Evolutionary conservation across 2,113 vertebrate species (phyloP).

Genomic region (Xiphias gladius): DNA sequence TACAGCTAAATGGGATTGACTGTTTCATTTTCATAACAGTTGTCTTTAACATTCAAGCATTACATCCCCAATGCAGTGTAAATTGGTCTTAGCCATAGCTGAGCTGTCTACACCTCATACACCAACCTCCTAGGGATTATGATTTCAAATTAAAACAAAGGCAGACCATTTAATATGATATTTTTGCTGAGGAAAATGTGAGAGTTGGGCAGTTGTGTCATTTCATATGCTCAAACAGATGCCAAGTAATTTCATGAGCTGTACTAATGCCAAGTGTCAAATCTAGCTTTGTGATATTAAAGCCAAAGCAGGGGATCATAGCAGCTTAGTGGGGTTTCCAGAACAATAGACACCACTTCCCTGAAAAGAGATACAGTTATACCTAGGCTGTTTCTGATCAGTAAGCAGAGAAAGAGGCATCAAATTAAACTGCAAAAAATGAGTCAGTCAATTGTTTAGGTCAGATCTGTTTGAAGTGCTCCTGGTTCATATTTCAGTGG

Average conservation of each 20-base stretch:
- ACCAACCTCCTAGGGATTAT: background rate
- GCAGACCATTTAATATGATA: background rate
- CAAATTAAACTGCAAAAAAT: background rate
- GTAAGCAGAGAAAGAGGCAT: background rate
- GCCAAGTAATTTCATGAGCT: conserved; percentile 4
- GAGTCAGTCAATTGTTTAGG: background rate
- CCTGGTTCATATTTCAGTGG: background rate
- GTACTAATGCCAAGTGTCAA: conserved; percentile 10
- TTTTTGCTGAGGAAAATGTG: conserved; percentile 8
- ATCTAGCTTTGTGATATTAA: background rate
- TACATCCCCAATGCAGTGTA: background rate
- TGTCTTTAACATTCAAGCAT: conserved; percentile 1
- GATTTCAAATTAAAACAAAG: conserved; percentile 10
- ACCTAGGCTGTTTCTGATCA: background rate
- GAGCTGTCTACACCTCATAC: conserved; percentile 8
- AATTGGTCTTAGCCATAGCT: background rate
- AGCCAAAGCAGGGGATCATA: conserved; percentile 8
- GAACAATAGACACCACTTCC: conserved; percentile 1
- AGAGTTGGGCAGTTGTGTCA: conserved; percentile 1
- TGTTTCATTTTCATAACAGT: conserved; percentile 7
- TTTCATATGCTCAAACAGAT: conserved; percentile 2
- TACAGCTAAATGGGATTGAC: background rate
- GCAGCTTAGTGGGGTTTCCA: conserved; percentile 1
- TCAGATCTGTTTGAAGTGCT: background rate
- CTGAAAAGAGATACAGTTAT: background rate